Evolutionary conservation across 2,888 invertebrate species (phyloP), one percentile per base, ranked within the genome.

Genomic region (Amiota communis): DNA sequence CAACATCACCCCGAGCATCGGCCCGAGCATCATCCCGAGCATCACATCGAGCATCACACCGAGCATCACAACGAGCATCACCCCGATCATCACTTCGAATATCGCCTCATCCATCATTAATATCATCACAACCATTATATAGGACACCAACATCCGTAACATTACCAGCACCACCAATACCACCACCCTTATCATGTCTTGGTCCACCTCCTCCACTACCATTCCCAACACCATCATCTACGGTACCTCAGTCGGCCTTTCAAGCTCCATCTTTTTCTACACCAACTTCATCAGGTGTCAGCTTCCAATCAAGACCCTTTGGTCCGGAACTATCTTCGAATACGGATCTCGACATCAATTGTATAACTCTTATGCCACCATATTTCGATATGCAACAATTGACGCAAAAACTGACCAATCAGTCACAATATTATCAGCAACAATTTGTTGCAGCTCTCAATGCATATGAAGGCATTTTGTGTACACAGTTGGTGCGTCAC

Each of bases 391-490:
- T 59, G 59, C 59, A 59, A 11, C 59, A 59, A 8, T 17, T 59
- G 59, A 17, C 23, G 59, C 59, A 59, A 20, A 15, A 59, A 17
- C 20, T 59, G 2, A 15, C 2, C 15, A 10, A 12, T 15, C 59
- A 59, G 20, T 20, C 59, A 9, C 59, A 23, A 23, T 20, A 9
- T 4, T 59, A 17, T 59, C 59, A 59, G 59, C 59, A 59, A 23
- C 59, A 59, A 59, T 59, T 20, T 20, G n/a, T 12, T 17, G 12
- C 73, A 67, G 53, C 23, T 53, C 51, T 63, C 47, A 64, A 57
- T n/a, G 51, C 61, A 65, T 65, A 64, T 72, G 36, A 53, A 36
- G 48, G 36, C 47, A 36, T 61, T 9, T n/a, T 65, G 48, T 65
- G 36, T 65, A n/a, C 65, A 11, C 65, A 65, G 12, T 49, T 65